phyloP scores from a whole-genome alignment of 2,888 invertebrate genomes.

The Trisateles emortualis region DNA sequence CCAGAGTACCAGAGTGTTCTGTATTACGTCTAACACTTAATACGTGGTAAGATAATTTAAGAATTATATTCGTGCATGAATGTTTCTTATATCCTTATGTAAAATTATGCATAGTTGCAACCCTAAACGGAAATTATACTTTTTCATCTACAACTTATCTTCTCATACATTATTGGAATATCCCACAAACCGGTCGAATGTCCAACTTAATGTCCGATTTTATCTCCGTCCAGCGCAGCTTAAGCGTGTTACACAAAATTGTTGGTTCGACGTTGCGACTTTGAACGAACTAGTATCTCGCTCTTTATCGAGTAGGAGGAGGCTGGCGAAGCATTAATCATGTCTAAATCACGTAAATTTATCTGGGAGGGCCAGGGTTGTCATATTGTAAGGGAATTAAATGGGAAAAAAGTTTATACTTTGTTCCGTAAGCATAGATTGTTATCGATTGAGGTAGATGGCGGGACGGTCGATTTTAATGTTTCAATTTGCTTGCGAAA shows the following conservation, averaged over 20 bases:
- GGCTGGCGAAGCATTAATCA: constrained; percentile 56
- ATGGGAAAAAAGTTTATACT: constrained; percentile 22
- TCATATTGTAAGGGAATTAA: constrained; percentile 38
- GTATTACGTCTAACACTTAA: too few species aligned
- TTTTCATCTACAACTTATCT: background rate
- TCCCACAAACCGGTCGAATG: constrained; percentile 18
- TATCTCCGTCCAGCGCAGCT: constrained; percentile 25
- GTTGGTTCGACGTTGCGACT: constrained; percentile 13
- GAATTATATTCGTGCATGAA: background rate
- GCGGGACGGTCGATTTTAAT: background rate
- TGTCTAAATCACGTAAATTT: constrained; percentile 61
- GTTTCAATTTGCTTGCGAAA: background rate
- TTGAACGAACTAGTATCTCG: constrained; percentile 24
- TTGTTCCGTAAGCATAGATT: constrained; percentile 4
- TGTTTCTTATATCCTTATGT: background rate
- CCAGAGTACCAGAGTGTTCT: too few species aligned
- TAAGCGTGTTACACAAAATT: constrained; percentile 26
- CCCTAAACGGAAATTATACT: background rate
- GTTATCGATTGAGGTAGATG: constrained; percentile 6
- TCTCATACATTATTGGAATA: background rate
- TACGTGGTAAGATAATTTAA: too few species aligned
- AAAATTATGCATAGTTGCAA: background rate
- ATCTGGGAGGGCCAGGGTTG: constrained; percentile 48
- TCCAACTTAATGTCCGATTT: constrained; percentile 34
- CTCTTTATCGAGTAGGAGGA: constrained; percentile 42